These are phyloP conservation scores for Brachyptera putata DNA, from an alignment of 2,888 invertebrate species.

Conservation along the genomic window DNA sequence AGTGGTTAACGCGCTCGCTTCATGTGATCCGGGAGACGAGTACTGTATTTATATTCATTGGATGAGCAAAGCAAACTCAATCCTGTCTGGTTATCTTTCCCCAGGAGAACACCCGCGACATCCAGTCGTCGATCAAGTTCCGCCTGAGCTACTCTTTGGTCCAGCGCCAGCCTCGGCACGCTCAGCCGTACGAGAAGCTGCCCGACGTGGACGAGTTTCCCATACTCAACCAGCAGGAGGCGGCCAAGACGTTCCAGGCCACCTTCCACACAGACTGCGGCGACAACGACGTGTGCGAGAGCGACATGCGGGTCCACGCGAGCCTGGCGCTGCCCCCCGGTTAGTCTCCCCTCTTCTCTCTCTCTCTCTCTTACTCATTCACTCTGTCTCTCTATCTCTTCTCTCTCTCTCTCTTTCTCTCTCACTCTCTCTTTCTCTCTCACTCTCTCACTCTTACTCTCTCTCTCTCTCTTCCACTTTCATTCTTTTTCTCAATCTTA, in stretches of 20 bases:
- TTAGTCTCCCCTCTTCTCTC: slow-evolving; percentile 8
- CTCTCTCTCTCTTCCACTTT: too few relatives aligned
- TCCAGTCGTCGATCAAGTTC: slow-evolving; percentile 84
- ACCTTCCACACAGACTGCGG: slow-evolving; percentile 92
- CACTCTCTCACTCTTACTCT: too few relatives aligned
- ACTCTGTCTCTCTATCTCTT: too few relatives aligned
- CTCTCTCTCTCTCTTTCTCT: too few relatives aligned
- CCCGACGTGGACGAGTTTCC: slow-evolving; percentile 76
- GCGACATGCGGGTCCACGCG: slow-evolving; percentile 67
- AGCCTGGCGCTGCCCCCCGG: slow-evolving; percentile 51
- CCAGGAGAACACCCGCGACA: slow-evolving; percentile 78
- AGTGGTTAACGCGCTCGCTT: too few relatives aligned
- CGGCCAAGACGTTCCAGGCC: slow-evolving; percentile 73
- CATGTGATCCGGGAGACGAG: too few relatives aligned
- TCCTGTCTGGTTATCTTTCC: too few relatives aligned
- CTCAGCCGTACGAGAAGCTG: slow-evolving; percentile 50
- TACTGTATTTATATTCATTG: too few relatives aligned
- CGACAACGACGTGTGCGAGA: slow-evolving; percentile 79
- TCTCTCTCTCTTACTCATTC: too few relatives aligned
- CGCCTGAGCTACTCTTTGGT: slow-evolving; percentile 78
- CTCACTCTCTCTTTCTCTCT: slow-evolving; percentile 42
- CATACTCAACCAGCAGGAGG: slow-evolving; percentile 82
- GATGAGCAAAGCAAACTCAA: too few relatives aligned
- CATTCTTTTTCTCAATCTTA: too few relatives aligned
- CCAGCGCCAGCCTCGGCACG: slow-evolving; percentile 59